A percentile compares a stretch with the other conserved stretches of the same genome.
phyloP scores from a whole-genome alignment of 2,113 vertebrate genomes.

The Illadopsis cleaveri region DNA sequence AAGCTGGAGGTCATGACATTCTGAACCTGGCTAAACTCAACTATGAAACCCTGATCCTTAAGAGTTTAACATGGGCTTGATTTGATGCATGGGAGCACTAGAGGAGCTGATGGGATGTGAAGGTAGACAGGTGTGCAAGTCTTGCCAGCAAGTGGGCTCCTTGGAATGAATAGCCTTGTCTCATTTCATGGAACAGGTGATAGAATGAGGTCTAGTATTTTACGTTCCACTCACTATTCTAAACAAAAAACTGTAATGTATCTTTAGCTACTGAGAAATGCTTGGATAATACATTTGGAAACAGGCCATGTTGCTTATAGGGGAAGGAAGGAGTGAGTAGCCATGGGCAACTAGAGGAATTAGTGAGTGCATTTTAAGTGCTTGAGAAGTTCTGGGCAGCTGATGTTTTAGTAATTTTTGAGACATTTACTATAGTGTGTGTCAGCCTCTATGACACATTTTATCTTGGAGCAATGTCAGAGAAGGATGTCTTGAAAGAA shows the following conservation, averaged over 20 bases:
- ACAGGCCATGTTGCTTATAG: background rate
- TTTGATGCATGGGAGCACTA: background rate
- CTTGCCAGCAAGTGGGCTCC: background rate
- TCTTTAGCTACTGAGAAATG: background rate
- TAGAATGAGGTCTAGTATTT: background rate
- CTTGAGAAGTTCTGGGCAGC: conserved; percentile 16
- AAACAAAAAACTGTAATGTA: background rate
- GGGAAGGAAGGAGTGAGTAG: background rate
- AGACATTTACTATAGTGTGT: conserved; percentile 45
- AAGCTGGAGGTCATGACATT: background rate
- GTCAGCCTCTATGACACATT: conserved; percentile 46
- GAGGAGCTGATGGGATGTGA: background rate
- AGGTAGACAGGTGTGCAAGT: fast-evolving
- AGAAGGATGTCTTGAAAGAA: conserved; percentile 70
- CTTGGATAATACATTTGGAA: background rate
- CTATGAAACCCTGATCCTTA: background rate
- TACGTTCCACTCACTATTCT: background rate
- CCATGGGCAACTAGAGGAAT: background rate
- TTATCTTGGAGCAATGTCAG: conserved; percentile 72
- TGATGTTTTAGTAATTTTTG: conserved; percentile 69
- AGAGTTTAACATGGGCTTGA: background rate
- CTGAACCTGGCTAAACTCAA: background rate
- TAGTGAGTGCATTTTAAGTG: background rate
- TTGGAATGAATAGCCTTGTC: background rate
- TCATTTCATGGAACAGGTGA: background rate